Evolutionary conservation across 2,797 vertebrate genomes (phyloP), one percentile per base, ranked within the genome.

Genomic region (Rhabdomys pumilio): DNA sequence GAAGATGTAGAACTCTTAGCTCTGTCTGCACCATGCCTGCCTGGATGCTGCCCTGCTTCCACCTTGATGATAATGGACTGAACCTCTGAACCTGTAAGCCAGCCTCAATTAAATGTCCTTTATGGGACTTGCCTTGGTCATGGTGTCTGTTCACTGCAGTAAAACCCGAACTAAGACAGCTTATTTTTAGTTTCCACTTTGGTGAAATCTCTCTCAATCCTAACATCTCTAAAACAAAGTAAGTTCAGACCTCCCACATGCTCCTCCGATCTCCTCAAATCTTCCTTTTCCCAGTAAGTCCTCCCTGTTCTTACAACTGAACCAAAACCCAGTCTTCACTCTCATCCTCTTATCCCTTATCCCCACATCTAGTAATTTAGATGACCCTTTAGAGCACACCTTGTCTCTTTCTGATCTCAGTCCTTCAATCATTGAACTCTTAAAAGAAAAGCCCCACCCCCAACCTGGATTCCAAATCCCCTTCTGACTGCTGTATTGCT

Each of bases 121-220:
- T n/a, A 38, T 20, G 38, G n/a, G 67, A 72, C 34, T 72, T 72
- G 67, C 67, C 17, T 72, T 72, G 67, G 67, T 72, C n/a, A 20
- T 38, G 67, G 34, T 38, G 8, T 72, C 17, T 72, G 17, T n/a
- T 38, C 67, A 3, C 17, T 38, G 17, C 67, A 20, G 34, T 38
- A 72, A 72, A 72, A 38, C n/a, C 67, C n/a, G 1, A 63, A 63
- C 61, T 29, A 38, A 69, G 34, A 38, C n/a, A 38, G 67, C 3
- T 38, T 92, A 69, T 81, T 87, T 79, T 69, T 63, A 79, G 75
- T 90, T 87, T 95, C 90, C 88, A 89, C 53, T 96, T 89, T 90
- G 82, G 93, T 55, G 34, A 57, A 50, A 50, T 50, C 9, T 50
- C 47, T 82, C 88, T 95, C 76, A 95, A 69, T 72, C 41, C 57